Conservation (phyloP, 2,888 invertebrate species). For the Eurytoma californica region DNA sequence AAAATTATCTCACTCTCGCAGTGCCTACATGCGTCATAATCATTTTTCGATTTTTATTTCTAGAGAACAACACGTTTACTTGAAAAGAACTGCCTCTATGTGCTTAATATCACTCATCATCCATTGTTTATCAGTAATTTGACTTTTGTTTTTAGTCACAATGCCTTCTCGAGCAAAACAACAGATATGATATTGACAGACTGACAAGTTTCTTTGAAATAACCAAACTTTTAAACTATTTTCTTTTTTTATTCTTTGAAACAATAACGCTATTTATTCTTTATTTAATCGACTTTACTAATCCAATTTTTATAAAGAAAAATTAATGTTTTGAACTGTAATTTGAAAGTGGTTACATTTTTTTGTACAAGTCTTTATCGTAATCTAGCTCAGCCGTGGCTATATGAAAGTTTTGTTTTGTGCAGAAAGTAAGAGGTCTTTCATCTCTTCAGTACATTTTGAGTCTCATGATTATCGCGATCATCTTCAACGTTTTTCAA, state of each 20-base stretch:
- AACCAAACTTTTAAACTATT: neutral
- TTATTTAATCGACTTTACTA: too few species aligned
- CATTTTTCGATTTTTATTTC: conserved; percentile 48
- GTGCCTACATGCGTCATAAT: conserved; percentile 41
- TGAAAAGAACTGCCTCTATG: conserved; percentile 61
- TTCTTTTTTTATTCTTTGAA: neutral
- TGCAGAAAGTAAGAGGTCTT: conserved; percentile 72
- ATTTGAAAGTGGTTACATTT: neutral
- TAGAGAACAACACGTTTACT: conserved; percentile 54
- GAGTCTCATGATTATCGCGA: conserved; percentile 22
- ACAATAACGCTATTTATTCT: neutral
- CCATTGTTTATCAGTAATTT: conserved; percentile 61
- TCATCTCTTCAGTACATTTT: conserved; percentile 22
- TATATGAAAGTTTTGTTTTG: conserved; percentile 71
- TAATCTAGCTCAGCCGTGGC: conserved; percentile 44
- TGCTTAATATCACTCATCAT: conserved; percentile 65
- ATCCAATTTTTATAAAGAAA: neutral
- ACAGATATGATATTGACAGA: conserved; percentile 18
- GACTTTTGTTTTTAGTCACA: conserved; percentile 52
- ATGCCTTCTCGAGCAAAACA: conserved; percentile 45
- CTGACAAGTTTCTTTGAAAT: conserved; percentile 8
- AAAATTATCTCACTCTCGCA: conserved; percentile 36
- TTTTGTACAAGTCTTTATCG: conserved; percentile 28
- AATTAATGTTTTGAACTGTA: neutral
- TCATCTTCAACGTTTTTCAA: conserved; percentile 39